Evolutionary conservation across 2,888 invertebrate species (phyloP).

Genomic region (Ochropleura plecta): DNA sequence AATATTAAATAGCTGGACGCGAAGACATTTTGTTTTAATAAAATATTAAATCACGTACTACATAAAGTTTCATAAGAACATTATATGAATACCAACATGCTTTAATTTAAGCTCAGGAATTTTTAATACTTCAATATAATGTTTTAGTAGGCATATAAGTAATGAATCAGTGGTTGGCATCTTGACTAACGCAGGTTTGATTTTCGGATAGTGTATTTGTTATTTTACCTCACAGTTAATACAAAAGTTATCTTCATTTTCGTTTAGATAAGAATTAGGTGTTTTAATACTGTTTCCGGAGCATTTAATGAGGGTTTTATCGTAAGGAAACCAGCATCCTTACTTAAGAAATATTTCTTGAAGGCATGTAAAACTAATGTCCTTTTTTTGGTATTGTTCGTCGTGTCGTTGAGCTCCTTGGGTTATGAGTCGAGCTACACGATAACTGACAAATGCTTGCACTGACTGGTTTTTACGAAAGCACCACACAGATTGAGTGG

Average conservation of each 20-base stretch:
- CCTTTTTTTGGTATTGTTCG: too few relatives aligned
- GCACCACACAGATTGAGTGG: too few relatives aligned
- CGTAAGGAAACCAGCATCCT: too few relatives aligned
- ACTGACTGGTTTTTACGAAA: too few relatives aligned
- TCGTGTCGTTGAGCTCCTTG: too few relatives aligned
- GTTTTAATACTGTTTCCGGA: too few relatives aligned
- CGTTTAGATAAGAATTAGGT: background rate
- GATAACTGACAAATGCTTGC: too few relatives aligned
- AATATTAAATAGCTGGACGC: slow-evolving; percentile 26
- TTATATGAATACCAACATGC: slow-evolving; percentile 8
- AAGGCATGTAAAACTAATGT: too few relatives aligned
- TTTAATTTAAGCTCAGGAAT: slow-evolving; percentile 13
- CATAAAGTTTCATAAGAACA: slow-evolving; percentile 7
- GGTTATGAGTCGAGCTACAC: too few relatives aligned
- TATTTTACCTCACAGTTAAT: too few relatives aligned
- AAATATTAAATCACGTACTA: slow-evolving; percentile 12
- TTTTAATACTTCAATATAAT: background rate
- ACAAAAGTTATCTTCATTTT: background rate
- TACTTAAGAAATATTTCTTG: too few relatives aligned
- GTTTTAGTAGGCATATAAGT: background rate
- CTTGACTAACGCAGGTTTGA: background rate
- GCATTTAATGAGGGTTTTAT: background rate
- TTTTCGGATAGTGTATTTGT: background rate
- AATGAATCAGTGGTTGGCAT: background rate
- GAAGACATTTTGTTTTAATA: slow-evolving; percentile 32